These are phyloP conservation scores for Chelidonichthys spinosus DNA, from an alignment of 2,797 vertebrate genomes.

Conservation along the genomic window DNA sequence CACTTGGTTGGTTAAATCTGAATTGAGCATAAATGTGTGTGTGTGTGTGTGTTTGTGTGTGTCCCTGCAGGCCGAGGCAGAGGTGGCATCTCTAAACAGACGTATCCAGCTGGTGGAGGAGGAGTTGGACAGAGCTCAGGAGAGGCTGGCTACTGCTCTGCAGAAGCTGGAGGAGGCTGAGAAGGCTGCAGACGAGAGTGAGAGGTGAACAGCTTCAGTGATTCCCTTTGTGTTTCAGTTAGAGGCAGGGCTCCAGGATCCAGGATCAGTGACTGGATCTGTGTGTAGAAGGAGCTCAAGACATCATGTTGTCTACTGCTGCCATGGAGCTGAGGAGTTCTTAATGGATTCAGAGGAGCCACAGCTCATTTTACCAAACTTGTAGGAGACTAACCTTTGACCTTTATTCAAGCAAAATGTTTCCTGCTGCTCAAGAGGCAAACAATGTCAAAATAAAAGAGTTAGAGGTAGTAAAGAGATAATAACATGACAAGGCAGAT, in stretches of 20 bases:
- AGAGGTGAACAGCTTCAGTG: slow-evolving; percentile 83
- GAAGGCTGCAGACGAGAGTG: slow-evolving; percentile 96
- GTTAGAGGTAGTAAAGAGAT: not conserved
- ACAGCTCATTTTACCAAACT: no score
- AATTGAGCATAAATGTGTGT: not conserved
- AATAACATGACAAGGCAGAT: no score
- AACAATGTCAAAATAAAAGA: no score
- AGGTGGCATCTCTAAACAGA: slow-evolving; percentile 95
- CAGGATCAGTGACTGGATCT: not conserved
- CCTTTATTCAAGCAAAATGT: no score
- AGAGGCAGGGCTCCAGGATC: not conserved
- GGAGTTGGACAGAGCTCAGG: slow-evolving; percentile 95
- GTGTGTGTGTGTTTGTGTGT: slow-evolving; percentile 23
- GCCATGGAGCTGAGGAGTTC: not conserved
- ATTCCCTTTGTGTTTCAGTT: not conserved
- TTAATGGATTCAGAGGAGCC: no score
- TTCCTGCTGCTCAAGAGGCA: not conserved
- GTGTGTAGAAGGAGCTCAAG: not conserved
- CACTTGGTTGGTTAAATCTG: not conserved
- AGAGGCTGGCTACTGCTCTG: slow-evolving; percentile 94
- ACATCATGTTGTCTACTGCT: not conserved
- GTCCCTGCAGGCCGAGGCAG: slow-evolving; percentile 89
- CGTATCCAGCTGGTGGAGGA: slow-evolving; percentile 98
- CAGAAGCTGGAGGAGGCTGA: slow-evolving; percentile 98
- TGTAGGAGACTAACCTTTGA: no score